Conservation (phyloP, 2,113 vertebrate species). For the Andinoacara biseriatus region DNA sequence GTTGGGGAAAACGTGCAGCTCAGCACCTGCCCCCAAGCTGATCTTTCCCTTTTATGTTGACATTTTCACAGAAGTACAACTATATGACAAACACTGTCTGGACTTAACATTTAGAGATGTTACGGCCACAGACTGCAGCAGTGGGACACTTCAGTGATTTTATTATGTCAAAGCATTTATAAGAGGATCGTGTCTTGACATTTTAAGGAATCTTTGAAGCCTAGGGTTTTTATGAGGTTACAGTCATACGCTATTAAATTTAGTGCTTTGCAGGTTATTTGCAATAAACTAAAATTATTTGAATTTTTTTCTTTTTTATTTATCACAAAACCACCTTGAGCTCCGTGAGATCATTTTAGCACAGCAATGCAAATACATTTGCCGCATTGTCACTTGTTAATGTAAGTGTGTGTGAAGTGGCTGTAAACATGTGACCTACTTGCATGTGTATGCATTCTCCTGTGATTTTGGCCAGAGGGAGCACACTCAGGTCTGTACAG, state of each 20-base stretch:
- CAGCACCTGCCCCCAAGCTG: background rate
- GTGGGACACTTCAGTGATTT: background rate
- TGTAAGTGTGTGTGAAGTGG: constrained; percentile 6
- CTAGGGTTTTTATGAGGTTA: background rate
- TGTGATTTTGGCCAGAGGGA: constrained; percentile 8
- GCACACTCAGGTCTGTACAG: constrained; percentile 2
- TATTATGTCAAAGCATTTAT: constrained; percentile 12
- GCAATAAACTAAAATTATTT: background rate
- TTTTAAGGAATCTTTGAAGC: background rate
- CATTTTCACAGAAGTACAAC: constrained; percentile 12
- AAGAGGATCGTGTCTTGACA: constrained; percentile 24
- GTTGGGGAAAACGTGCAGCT: background rate
- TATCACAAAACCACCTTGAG: background rate
- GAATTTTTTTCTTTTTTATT: background rate
- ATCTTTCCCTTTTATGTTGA: constrained; percentile 13
- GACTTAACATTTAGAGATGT: constrained; percentile 3
- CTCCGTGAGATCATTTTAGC: background rate
- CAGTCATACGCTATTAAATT: background rate
- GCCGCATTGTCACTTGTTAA: background rate
- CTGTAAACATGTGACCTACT: constrained; percentile 8
- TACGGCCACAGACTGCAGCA: background rate
- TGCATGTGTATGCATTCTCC: background rate
- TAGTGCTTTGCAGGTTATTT: background rate
- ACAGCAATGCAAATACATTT: background rate
- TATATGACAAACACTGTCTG: constrained; percentile 1